These are phyloP conservation scores for Lepisosteus osseus DNA, from an alignment of 2,113 vertebrate species.

Conservation along the genomic window DNA sequence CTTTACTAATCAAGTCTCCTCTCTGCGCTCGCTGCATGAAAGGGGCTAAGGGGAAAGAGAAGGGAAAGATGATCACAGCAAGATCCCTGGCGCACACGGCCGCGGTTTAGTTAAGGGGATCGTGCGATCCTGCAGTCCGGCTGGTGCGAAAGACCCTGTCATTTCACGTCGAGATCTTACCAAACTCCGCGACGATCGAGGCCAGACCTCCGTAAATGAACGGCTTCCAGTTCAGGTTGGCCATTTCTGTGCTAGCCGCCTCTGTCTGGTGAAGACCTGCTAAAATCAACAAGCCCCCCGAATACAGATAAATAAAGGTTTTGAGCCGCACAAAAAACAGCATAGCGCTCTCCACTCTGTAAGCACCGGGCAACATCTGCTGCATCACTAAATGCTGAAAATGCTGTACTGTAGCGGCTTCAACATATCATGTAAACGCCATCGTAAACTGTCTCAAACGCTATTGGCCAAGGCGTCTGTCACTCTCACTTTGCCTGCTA, in stretches of 20 bases:
- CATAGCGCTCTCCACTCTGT: conserved; percentile 43
- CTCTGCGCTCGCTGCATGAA: too few species aligned
- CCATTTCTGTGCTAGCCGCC: conserved; percentile 75
- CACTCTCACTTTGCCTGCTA: conserved; percentile 32
- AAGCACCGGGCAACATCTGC: conserved; percentile 38
- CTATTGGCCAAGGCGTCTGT: conserved; percentile 40
- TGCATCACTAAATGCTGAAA: conserved; percentile 61
- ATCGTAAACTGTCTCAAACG: conserved; percentile 6
- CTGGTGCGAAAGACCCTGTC: too few species aligned
- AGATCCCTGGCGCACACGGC: too few species aligned
- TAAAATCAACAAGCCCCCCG: conserved; percentile 54
- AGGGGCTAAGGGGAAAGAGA: too few species aligned
- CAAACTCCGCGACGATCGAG: conserved; percentile 92
- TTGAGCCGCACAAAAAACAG: conserved; percentile 48
- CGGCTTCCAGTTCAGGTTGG: conserved; percentile 89
- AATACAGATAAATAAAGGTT: conserved; percentile 54
- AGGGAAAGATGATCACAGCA: too few species aligned
- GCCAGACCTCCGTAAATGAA: conserved; percentile 94
- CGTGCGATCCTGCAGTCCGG: too few species aligned
- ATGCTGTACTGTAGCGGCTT: conserved; percentile 20
- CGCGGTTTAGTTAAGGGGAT: too few species aligned
- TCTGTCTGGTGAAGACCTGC: conserved; percentile 73
- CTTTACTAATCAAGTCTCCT: too few species aligned
- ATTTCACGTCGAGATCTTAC: conserved; percentile 57
- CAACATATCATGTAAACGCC: conserved; percentile 21